phyloP scores from a whole-genome alignment of 2,888 invertebrate species.

The Epinotia ramella region DNA sequence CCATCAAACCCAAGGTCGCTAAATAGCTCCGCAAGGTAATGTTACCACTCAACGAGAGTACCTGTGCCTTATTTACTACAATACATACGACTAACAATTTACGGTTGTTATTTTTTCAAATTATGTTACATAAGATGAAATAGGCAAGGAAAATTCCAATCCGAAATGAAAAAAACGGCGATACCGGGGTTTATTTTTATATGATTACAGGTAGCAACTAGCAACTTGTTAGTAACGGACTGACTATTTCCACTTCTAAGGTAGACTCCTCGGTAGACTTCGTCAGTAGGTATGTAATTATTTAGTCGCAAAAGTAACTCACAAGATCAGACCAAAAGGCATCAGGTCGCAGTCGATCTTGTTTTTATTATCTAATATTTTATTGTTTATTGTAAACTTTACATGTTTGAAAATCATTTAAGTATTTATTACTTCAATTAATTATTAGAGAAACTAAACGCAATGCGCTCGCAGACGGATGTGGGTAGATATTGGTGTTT shows the following conservation, averaged over 20 bases:
- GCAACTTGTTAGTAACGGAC: background rate
- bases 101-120: slow-evolving; percentile 9
- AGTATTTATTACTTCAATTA: no score
- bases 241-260: background rate
- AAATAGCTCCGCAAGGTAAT: slow-evolving; percentile 15
- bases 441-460: no score
- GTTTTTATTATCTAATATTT: no score
- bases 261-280: no score
- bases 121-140: slow-evolving; percentile 1
- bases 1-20: slow-evolving; percentile 24
- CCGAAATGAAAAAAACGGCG: background rate
- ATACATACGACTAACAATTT: slow-evolving; percentile 12
- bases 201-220: background rate
- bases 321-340: no score
- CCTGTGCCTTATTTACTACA: background rate
- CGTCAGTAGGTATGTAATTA: no score
- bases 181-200: background rate
- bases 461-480: no score
- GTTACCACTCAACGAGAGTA: slow-evolving; percentile 1
- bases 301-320: no score
- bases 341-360: no score
- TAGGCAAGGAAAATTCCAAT: background rate
- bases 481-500: no score
- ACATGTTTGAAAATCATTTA: no score
- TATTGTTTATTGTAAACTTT: no score